Base-by-base conservation (phyloP, 2,113 vertebrate genomes). In the Caranx ignobilis region DNA sequence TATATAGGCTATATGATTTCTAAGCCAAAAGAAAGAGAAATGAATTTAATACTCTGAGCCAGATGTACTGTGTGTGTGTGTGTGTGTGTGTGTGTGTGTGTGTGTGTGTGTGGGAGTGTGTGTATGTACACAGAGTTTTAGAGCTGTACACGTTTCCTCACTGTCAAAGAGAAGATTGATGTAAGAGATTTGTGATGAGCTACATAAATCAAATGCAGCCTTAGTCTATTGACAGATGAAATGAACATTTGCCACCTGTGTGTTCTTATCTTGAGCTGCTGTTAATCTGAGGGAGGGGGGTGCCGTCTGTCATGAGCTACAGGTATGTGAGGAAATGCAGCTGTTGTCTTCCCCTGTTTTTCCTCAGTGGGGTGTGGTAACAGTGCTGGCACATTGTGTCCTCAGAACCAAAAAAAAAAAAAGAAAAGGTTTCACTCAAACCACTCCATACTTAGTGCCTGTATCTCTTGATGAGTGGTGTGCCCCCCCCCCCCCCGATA, bases 161-260 rank as follows among this genome's bases (percentile, higher is more conserved):
- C 37, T 39, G 34, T 77, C 48, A 48, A 56, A 76, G 10, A 41
- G n/a, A 75, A 71, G 57, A 71, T 26, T 65, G 32, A 66, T 79
- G 50, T 21, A 2, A 21, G 34, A 80, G 45, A 82, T 82, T 62
- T 82, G 18, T 60, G 43, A 68, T 55, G 41, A 16, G 52, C n/a
- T 16, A 26, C 13, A 43, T 48, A 3, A 59, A 48, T 54, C 48
- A 62, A 77, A 71, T 37, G 61, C 32, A 39, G 8, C 57, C 45
- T 5, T 26, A 48, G 56, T 37, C 45, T 56, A 31, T 1, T 74
- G 86, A 87, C 81, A 84, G 72, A 84, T 55, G 7, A 78, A 66
- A 52, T 47, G 9, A 81, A 69, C 31, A 50, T 82, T 73, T 57
- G 78, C 83, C 82, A 88, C 80, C 82, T 86, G 84, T 80, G 77